phyloP scores from a whole-genome alignment of 2,888 invertebrate species.

The Oeneis ivallda region DNA sequence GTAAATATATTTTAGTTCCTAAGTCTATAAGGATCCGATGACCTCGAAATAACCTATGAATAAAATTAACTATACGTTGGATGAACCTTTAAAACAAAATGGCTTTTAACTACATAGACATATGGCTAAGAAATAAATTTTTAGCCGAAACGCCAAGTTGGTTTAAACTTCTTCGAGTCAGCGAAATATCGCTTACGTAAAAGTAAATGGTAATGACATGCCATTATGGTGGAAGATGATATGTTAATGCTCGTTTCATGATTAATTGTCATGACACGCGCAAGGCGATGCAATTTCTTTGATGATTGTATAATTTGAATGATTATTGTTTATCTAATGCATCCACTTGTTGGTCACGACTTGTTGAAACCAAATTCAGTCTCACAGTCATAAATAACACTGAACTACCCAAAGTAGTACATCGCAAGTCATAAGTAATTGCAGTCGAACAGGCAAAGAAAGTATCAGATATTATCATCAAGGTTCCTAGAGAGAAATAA shows the following conservation, averaged over 20 bases:
- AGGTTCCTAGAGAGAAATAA: no score
- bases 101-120: background rate
- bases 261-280: constrained; percentile 39
- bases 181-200: constrained; percentile 47
- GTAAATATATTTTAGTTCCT: constrained; percentile 18
- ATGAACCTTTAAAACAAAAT: background rate
- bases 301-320: constrained; percentile 15
- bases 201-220: constrained; percentile 49
- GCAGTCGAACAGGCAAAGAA: no score
- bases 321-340: constrained; percentile 18
- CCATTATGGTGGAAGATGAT: constrained; percentile 42
- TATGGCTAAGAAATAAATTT: constrained; percentile 6
- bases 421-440: no score
- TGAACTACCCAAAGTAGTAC: background rate
- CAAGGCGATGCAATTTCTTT: constrained; percentile 15
- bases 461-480: no score
- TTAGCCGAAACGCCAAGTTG: background rate
- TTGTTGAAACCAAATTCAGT: constrained; percentile 5
- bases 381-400: constrained; percentile 1
- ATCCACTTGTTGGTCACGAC: constrained; percentile 15
- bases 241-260: constrained; percentile 44
- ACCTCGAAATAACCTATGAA: constrained; percentile 12
- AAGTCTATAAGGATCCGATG: constrained; percentile 14
- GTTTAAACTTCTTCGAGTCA: constrained; percentile 39
- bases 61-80: constrained; percentile 1